Percentiles rank a stretch among this genome's conserved stretches.
Evolutionary conservation across 1,140 invertebrate genomes (phyloP).

Genomic region (Brachionus plicatilis): DNA sequence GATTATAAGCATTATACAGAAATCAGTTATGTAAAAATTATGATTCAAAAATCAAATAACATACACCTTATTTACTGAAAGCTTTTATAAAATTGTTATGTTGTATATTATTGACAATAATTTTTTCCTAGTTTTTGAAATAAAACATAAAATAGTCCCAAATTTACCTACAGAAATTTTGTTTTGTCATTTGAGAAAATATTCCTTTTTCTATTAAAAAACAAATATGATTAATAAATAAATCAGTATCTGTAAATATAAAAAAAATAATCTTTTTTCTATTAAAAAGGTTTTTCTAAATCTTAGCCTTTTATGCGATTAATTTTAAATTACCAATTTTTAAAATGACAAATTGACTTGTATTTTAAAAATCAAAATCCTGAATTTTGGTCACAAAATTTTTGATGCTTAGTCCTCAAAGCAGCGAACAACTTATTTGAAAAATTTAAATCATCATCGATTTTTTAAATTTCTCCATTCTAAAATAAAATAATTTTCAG

Average conservation of each 20-base stretch:
- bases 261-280: not conserved
- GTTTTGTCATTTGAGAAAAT: not conserved
- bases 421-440: too few species aligned
- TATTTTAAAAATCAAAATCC: too few species aligned
- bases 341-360: too few species aligned
- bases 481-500: too few species aligned
- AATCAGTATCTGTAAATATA: not conserved
- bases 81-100: not conserved
- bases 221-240: not conserved
- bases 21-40: not conserved
- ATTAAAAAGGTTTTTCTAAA: not conserved
- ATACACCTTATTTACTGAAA: not conserved
- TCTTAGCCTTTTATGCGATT: too few species aligned
- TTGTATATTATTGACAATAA: not conserved
- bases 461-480: too few species aligned
- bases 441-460: too few species aligned
- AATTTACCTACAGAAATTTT: not conserved
- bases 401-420: too few species aligned
- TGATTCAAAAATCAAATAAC: not conserved
- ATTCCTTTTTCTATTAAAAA: not conserved
- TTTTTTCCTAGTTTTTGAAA: not conserved
- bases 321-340: too few species aligned
- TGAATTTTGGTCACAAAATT: too few species aligned
- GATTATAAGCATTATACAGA: not conserved
- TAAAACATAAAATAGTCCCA: not conserved